Percentiles rank a stretch among this genome's conserved stretches.
Evolutionary conservation across 2,888 invertebrate species (phyloP).

Genomic region (Azorinus chamasolen): DNA sequence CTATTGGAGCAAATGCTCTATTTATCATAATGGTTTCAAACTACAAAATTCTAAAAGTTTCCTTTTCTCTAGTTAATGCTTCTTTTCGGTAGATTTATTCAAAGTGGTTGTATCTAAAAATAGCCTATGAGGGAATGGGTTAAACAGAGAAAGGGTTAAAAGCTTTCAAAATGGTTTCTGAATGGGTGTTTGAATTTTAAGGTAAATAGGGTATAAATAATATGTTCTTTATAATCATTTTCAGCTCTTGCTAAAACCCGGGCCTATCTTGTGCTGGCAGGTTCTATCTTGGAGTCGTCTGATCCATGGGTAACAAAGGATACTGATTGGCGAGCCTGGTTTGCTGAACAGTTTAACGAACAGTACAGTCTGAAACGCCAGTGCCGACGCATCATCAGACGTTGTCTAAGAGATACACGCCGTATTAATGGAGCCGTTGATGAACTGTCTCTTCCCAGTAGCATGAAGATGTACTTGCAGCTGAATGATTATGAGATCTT

Average conservation of each 20-base stretch:
- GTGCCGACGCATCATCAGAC: conserved; percentile 35
- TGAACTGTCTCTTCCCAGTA: conserved; percentile 36
- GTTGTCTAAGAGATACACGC: conserved; percentile 23
- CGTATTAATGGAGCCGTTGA: conserved; percentile 33
- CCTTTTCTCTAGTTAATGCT: no score
- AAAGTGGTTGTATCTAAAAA: no score
- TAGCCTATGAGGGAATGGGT: no score
- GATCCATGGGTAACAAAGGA: conserved; percentile 17
- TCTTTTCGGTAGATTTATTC: no score
- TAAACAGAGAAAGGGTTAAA: no score
- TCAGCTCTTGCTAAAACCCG: conserved; percentile 35
- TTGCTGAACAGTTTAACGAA: conserved; percentile 26
- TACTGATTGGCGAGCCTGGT: conserved; percentile 29
- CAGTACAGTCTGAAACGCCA: conserved; percentile 40
- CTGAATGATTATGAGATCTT: conserved; percentile 45
- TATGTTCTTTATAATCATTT: conserved; percentile 10
- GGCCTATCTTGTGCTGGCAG: conserved; percentile 45
- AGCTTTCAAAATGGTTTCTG: no score
- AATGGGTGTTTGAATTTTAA: no score
- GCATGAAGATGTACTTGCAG: conserved; percentile 32
- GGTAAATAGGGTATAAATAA: no score
- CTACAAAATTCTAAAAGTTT: no score
- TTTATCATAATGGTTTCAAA: no score
- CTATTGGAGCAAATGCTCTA: no score
- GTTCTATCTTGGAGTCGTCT: conserved; percentile 25